These are phyloP conservation scores for Rapana venosa DNA, from an alignment of 2,888 invertebrate genomes.

Conservation along the genomic window DNA sequence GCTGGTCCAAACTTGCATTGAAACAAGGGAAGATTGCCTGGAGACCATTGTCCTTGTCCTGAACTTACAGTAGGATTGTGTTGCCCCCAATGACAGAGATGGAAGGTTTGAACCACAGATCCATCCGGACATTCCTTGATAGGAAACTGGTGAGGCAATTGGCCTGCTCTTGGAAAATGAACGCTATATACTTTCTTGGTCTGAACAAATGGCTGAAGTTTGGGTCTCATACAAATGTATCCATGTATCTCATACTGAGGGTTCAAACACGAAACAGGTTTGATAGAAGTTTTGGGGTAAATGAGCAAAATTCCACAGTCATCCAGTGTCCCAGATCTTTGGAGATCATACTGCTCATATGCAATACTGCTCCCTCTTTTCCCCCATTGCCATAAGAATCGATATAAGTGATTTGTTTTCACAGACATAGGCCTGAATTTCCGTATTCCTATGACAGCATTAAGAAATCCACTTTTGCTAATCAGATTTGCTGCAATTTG, in stretches of 20 bases:
- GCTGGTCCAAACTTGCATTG: conserved; percentile 1
- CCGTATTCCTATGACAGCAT: conserved; percentile 16
- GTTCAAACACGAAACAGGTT: neutral
- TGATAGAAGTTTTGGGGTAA: neutral
- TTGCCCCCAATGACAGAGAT: conserved; percentile 5
- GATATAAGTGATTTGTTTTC: conserved; percentile 1
- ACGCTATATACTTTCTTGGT: neutral
- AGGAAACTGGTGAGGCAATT: neutral
- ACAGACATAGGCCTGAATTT: neutral
- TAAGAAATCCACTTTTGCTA: neutral
- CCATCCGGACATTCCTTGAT: conserved; percentile 35
- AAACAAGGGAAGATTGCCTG: neutral
- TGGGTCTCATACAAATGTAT: conserved; percentile 32
- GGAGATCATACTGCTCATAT: neutral
- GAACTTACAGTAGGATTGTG: neutral
- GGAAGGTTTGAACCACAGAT: conserved; percentile 34
- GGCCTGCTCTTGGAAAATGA: neutral
- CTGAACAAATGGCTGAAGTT: neutral
- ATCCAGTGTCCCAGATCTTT: neutral
- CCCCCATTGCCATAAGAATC: conserved; percentile 40
- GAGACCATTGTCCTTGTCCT: neutral
- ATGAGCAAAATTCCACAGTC: conserved; percentile 28
- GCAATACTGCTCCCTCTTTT: conserved; percentile 30
- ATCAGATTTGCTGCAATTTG: neutral
- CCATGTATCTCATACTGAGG: neutral